These are phyloP conservation scores for Eubasilissa regina DNA, from an alignment of 1,140 invertebrate species.

Conservation along the genomic window DNA sequence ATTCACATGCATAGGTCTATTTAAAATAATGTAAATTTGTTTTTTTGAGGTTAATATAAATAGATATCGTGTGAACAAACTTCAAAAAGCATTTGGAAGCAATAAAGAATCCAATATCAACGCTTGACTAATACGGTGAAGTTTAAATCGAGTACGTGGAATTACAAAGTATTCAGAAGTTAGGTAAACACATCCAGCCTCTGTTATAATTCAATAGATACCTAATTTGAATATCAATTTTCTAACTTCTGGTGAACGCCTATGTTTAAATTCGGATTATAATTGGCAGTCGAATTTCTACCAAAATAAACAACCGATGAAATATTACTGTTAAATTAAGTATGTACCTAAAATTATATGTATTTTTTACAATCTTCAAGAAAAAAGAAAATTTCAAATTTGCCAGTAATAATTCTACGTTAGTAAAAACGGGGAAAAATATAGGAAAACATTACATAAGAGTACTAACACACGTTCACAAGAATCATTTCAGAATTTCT, in stretches of 20 bases:
- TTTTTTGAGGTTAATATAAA: too few relatives aligned
- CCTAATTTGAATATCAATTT: constrained; percentile 5
- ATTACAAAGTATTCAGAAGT: constrained; percentile 9
- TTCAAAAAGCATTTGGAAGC: too few relatives aligned
- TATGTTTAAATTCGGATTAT: too few relatives aligned
- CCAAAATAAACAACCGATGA: too few relatives aligned
- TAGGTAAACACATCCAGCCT: constrained; percentile 8
- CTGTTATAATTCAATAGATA: constrained; percentile 20
- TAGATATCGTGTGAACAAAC: too few relatives aligned
- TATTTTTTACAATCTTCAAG: neutral
- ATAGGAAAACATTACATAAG: constrained; percentile 40
- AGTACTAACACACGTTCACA: constrained; percentile 23
- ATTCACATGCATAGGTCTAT: too few relatives aligned
- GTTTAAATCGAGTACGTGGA: neutral
- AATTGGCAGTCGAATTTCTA: too few relatives aligned
- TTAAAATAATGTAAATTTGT: too few relatives aligned
- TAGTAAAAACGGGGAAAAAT: neutral
- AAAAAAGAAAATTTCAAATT: neutral
- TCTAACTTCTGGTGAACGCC: neutral
- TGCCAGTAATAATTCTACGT: neutral
- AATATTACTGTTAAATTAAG: too few relatives aligned
- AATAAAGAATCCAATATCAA: too few relatives aligned
- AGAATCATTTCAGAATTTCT: constrained; percentile 46
- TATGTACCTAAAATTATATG: neutral
- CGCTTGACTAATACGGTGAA: too few relatives aligned